Evolutionary conservation across 2,888 invertebrate species (phyloP).

Genomic region (Priocnemis perturbator): DNA sequence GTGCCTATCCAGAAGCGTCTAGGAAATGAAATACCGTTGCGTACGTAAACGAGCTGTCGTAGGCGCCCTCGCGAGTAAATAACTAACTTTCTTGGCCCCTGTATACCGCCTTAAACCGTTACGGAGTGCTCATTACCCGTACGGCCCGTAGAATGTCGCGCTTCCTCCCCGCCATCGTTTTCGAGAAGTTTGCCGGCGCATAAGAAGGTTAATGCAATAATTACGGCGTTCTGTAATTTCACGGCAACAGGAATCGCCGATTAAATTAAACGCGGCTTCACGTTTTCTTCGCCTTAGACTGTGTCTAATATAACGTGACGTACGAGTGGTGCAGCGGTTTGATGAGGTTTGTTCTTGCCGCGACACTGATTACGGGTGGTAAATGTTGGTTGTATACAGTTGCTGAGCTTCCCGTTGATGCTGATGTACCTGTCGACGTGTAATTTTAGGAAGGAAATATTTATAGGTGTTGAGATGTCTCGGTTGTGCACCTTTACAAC

Average conservation of each 20-base stretch:
- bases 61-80: conserved; percentile 54
- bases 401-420: too few relatives aligned
- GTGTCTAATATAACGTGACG: too few relatives aligned
- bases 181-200: conserved; percentile 26
- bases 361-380: too few relatives aligned
- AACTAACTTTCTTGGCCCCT: conserved; percentile 62
- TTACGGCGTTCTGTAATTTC: conserved; percentile 40
- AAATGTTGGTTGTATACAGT: too few relatives aligned
- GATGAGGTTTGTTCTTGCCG: too few relatives aligned
- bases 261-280: conserved; percentile 40
- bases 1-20: conserved; percentile 49
- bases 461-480: too few relatives aligned
- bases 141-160: conserved; percentile 10
- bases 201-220: conserved; percentile 49
- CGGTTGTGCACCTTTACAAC: too few relatives aligned
- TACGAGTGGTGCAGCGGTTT: too few relatives aligned
- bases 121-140: conserved; percentile 50
- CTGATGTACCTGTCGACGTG: too few relatives aligned
- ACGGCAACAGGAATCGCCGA: conserved; percentile 40
- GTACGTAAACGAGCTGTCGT: conserved; percentile 61
- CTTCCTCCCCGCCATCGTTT: conserved; percentile 27
- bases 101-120: conserved; percentile 52
- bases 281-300: conserved; percentile 28
- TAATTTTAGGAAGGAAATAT: too few relatives aligned
- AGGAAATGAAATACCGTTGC: conserved; percentile 62